Percentiles rank a stretch among this genome's conserved stretches.
These are phyloP conservation scores for Buceros bicornis DNA, from an alignment of 2,797 vertebrate species.

Conservation along the genomic window DNA sequence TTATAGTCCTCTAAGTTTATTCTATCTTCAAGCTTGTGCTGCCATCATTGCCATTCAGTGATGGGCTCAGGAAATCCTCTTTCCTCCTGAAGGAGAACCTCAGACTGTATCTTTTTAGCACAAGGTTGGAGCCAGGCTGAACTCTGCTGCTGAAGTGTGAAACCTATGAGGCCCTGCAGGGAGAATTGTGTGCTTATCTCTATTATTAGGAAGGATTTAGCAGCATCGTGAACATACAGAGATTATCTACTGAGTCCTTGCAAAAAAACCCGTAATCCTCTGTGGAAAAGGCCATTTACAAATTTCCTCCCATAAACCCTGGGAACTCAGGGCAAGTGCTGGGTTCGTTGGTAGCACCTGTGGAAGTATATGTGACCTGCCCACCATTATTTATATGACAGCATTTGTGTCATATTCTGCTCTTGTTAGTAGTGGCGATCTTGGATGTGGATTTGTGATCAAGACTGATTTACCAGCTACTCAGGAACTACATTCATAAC, in stretches of 20 bases:
- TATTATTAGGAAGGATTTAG: slow-evolving; percentile 1
- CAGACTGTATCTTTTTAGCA: neutral
- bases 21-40: neutral
- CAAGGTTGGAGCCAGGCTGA: neutral
- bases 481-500: neutral
- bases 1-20: neutral
- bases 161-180: neutral
- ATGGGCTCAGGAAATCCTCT: neutral
- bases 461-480: neutral
- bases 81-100: neutral
- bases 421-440: neutral
- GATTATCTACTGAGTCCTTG: neutral
- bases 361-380: neutral
- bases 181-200: neutral
- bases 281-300: fast-evolving
- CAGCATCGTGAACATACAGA: neutral
- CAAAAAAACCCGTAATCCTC: neutral
- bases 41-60: neutral
- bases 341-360: neutral
- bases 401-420: neutral
- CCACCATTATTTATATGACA: neutral
- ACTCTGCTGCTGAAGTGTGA: neutral
- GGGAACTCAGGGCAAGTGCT: neutral
- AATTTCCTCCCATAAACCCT: neutral
- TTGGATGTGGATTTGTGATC: neutral